Evolutionary conservation across 2,113 vertebrate species (phyloP).

Genomic region (Prietella phreatophila): DNA sequence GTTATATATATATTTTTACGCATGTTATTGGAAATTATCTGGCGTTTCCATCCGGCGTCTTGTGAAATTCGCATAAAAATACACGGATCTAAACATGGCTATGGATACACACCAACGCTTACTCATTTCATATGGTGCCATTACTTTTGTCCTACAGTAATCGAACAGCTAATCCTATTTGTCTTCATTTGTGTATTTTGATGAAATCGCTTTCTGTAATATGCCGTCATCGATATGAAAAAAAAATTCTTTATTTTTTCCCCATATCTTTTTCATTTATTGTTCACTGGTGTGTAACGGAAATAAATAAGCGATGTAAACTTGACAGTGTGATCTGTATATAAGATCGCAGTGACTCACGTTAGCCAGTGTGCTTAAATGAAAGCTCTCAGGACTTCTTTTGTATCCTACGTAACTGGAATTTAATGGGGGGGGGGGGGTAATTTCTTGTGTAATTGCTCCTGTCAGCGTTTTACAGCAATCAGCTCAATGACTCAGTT

Average conservation of each 20-base stretch:
- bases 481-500: background rate
- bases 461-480: background rate
- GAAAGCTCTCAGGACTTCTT: background rate
- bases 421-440: background rate
- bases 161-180: background rate
- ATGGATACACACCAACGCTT: no score
- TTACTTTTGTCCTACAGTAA: background rate
- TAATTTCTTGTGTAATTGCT: background rate
- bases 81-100: no score
- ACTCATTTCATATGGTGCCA: background rate
- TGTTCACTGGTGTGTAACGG: no score
- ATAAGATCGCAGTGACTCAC: background rate
- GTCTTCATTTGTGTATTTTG: no score
- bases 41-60: no score
- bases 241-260: no score
- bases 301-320: background rate
- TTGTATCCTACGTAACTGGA: background rate
- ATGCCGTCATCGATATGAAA: background rate
- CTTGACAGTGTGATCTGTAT: background rate
- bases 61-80: no score
- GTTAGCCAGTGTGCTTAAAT: background rate
- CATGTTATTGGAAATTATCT: no score
- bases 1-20: no score
- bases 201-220: no score
- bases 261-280: no score